phyloP scores from a whole-genome alignment of 2,888 invertebrate genomes.

The Leucoma salicis region DNA sequence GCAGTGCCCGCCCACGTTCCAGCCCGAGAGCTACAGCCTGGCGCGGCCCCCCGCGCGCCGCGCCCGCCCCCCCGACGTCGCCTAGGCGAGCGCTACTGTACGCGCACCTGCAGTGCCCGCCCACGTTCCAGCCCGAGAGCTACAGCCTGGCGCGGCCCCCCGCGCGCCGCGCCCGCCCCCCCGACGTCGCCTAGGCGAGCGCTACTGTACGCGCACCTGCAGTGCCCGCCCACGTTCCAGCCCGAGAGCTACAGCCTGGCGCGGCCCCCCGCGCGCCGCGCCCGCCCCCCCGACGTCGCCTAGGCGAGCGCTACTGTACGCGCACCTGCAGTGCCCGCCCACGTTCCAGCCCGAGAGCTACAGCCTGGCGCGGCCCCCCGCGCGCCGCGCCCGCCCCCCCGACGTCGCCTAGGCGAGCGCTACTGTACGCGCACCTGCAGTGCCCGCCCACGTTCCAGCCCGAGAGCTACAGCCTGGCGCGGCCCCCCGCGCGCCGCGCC shows the following conservation, averaged over 20 bases:
- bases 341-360: slow-evolving; percentile 67
- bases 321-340: slow-evolving; percentile 53
- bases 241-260: slow-evolving; percentile 83
- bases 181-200: slow-evolving; percentile 44
- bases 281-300: slow-evolving; percentile 35
- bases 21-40: slow-evolving; percentile 91
- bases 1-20: slow-evolving; percentile 93
- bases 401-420: too few relatives aligned
- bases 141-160: slow-evolving; percentile 84
- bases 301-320: slow-evolving; percentile 83
- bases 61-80: slow-evolving; percentile 35
- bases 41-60: slow-evolving; percentile 44
- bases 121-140: slow-evolving; percentile 37
- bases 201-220: slow-evolving; percentile 82
- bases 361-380: slow-evolving; percentile 78
- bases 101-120: slow-evolving; percentile 66
- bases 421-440: too few relatives aligned
- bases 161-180: slow-evolving; percentile 12
- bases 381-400: slow-evolving; percentile 28
- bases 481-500: too few relatives aligned
- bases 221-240: slow-evolving; percentile 37
- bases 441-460: background rate
- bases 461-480: too few relatives aligned
- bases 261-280: slow-evolving; percentile 21
- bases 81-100: slow-evolving; percentile 77